Evolutionary conservation across 2,797 vertebrate species (phyloP).

Genomic region (Galagoides demidoff): DNA sequence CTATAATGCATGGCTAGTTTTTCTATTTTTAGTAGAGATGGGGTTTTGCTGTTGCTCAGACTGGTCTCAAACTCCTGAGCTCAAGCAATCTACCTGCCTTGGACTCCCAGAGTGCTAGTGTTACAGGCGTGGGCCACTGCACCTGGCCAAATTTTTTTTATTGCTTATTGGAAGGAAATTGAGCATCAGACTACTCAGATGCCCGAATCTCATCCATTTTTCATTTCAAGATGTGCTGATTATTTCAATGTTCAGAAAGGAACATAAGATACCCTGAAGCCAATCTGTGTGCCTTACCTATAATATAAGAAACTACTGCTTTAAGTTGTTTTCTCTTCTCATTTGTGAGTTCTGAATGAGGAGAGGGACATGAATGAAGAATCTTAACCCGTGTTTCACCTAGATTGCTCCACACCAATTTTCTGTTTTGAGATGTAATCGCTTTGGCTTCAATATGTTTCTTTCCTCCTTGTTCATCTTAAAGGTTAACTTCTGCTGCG

Average conservation of each 20-base stretch:
- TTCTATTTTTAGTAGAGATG: no score
- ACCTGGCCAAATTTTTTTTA: no score
- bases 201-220: conserved; percentile 24
- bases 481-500: not conserved
- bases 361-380: not conserved
- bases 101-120: no score
- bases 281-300: not conserved
- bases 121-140: no score
- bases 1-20: no score
- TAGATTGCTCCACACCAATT: not conserved
- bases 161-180: conserved; percentile 6
- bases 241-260: conserved; percentile 30
- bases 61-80: no score
- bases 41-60: no score
- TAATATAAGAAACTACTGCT: not conserved
- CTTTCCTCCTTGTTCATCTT: not conserved
- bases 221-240: not conserved
- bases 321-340: not conserved
- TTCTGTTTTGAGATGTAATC: conserved; percentile 31
- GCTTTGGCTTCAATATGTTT: not conserved
- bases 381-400: not conserved
- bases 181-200: not conserved
- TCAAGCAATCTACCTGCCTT: no score
- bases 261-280: not conserved
- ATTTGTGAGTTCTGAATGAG: not conserved